Conservation (phyloP, 2,888 invertebrate genomes). For the Rotaria socialis region DNA sequence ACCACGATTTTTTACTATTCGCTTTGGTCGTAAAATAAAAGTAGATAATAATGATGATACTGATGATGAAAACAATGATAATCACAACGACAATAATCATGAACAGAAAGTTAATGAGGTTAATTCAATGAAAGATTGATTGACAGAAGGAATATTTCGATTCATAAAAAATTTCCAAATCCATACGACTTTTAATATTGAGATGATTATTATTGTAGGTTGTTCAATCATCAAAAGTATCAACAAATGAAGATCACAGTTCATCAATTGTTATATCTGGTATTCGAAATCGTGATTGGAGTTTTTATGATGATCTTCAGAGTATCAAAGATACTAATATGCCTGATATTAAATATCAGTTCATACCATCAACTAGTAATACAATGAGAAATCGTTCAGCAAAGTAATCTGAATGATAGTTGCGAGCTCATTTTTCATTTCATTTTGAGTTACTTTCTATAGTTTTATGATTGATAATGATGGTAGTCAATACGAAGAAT, state of each 20-base stretch:
- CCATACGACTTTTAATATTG: too few relatives aligned
- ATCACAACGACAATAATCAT: neutral
- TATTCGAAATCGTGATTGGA: constrained; percentile 12
- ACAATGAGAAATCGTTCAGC: neutral
- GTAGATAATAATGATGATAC: neutral
- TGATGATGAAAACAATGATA: neutral
- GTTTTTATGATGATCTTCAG: neutral
- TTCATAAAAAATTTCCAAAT: neutral
- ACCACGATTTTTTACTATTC: neutral
- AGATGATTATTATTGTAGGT: neutral
- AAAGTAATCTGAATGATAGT: neutral
- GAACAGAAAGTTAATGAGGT: neutral
- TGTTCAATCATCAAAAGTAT: neutral
- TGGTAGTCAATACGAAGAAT: neutral
- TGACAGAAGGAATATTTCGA: too few relatives aligned
- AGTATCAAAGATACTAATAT: neutral
- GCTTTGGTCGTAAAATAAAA: neutral
- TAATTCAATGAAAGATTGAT: neutral
- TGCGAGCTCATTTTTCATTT: neutral
- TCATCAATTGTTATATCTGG: neutral
- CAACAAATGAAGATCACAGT: neutral
- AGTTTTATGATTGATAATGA: neutral
- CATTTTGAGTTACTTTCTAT: neutral
- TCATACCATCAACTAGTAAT: neutral
- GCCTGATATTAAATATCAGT: neutral